Conservation (phyloP, 2,888 invertebrate genomes). For the Cotesia congregata region DNA sequence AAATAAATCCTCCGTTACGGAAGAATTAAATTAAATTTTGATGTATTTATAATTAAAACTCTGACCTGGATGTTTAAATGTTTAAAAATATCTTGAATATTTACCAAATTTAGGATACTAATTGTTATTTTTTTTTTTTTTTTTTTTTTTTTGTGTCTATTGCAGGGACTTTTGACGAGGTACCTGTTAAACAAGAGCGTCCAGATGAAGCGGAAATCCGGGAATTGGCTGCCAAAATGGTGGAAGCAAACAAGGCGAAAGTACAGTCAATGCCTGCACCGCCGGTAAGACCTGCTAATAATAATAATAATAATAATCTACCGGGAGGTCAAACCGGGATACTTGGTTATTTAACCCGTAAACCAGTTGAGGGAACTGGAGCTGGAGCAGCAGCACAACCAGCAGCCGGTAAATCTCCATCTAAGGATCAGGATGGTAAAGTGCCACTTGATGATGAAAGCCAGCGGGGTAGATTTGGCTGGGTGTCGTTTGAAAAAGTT, state of each 20-base stretch:
- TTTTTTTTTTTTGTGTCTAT: conserved; percentile 32
- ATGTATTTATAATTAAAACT: neutral
- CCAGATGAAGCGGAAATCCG: conserved; percentile 90
- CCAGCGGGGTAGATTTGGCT: conserved; percentile 88
- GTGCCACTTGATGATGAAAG: conserved; percentile 80
- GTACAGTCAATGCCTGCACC: conserved; percentile 69
- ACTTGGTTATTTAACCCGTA: conserved; percentile 67
- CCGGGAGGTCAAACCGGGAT: conserved; percentile 66
- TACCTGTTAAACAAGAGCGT: conserved; percentile 80
- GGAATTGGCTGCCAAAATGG: conserved; percentile 89
- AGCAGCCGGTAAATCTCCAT: conserved; percentile 49
- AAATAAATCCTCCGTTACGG: neutral
- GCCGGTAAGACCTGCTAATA: conserved; percentile 48
- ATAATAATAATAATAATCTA: conserved; percentile 42
- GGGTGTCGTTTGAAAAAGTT: conserved; percentile 88
- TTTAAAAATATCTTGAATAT: neutral
- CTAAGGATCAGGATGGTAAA: conserved; percentile 71
- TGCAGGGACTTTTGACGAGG: conserved; percentile 62
- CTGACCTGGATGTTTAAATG: neutral
- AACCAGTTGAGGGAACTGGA: conserved; percentile 54
- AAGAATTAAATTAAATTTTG: neutral
- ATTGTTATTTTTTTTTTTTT: neutral
- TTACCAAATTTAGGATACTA: neutral
- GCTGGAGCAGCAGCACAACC: conserved; percentile 45
- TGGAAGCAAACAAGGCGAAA: conserved; percentile 84